Evolutionary conservation across 2,113 vertebrate genomes (phyloP), one percentile per base, ranked within the genome.

Genomic region (Pomatostomus ruficeps): DNA sequence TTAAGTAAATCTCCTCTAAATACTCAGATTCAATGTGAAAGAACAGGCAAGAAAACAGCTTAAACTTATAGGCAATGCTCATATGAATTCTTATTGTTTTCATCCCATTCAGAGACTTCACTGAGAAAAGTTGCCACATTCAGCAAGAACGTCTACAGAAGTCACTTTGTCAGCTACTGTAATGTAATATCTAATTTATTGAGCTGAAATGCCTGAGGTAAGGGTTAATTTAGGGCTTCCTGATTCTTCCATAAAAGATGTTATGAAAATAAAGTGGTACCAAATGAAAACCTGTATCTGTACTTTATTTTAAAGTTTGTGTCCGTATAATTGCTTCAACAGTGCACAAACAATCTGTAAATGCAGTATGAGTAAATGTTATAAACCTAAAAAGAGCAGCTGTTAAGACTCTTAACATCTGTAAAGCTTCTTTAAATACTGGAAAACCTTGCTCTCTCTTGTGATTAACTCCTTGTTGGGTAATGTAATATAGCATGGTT

Each of bases 401-500:
- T 97, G 93, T 94, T 96, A 87, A 94, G 77, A 94, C 73, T 97
- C 91, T 88, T 76, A 97, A 96, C 91, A 95, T 96, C 95, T 97
- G 93, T 97, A 97, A 96, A 88, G 86, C 76, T 81, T 96, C 75
- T 74, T 92, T 86, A 96, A 97, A 92, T 74, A 92, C 65, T 92
- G 43, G 84, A 43, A 96, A 97, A 95, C 91, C 57, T 95, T 95
- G 36, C 36, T 96, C 21, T 85, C 48, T 89, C 84, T 96, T 66
- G 78, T 78, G 14, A 90, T 90, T 94, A 96, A 91, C 76, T 84
- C 80, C 58, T 78, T 65, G 25, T 21, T 84, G 35, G 51, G 14
- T 52, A 54, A 80, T 71, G 63, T 75, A 65, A 76, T 51, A 88
- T 38, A 89, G 33, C n/a, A 80, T 43, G 12, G 67, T 86, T 85